Conservation (phyloP, 2,888 invertebrate genomes). For the Philereme vetulata region DNA sequence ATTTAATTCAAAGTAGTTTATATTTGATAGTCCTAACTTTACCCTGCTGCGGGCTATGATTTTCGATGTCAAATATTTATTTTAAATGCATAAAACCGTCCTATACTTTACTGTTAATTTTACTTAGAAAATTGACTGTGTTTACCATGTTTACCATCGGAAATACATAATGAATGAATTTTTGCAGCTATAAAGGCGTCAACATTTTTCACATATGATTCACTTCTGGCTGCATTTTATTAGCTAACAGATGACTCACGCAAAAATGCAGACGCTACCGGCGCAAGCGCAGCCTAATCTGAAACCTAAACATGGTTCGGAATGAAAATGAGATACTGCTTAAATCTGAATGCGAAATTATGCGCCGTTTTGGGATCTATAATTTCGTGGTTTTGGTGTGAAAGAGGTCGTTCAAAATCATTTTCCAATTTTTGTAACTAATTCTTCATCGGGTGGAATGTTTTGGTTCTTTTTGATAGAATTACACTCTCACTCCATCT, state of each 20-base stretch:
- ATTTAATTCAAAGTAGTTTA: no score
- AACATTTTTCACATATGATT: conserved; percentile 46
- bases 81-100: no score
- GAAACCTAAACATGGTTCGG: conserved; percentile 27
- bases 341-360: neutral
- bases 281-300: conserved; percentile 27
- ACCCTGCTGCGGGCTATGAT: no score
- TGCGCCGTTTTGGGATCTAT: neutral
- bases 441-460: neutral
- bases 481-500: no score
- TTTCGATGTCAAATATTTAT: no score
- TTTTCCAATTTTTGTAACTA: neutral
- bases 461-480: no score
- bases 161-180: conserved; percentile 3
- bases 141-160: neutral
- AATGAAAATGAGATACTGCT: conserved; percentile 21
- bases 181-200: conserved; percentile 2
- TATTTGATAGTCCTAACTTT: no score
- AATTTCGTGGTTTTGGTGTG: conserved; percentile 1
- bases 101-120: no score
- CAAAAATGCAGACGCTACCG: conserved; percentile 55
- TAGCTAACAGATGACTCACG: conserved; percentile 49
- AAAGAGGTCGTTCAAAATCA: neutral
- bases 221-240: conserved; percentile 40
- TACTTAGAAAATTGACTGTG: no score